Percentiles rank a stretch among this genome's conserved stretches.
These are phyloP conservation scores for Acleris laterana DNA, from an alignment of 2,888 invertebrate genomes.

Conservation along the genomic window DNA sequence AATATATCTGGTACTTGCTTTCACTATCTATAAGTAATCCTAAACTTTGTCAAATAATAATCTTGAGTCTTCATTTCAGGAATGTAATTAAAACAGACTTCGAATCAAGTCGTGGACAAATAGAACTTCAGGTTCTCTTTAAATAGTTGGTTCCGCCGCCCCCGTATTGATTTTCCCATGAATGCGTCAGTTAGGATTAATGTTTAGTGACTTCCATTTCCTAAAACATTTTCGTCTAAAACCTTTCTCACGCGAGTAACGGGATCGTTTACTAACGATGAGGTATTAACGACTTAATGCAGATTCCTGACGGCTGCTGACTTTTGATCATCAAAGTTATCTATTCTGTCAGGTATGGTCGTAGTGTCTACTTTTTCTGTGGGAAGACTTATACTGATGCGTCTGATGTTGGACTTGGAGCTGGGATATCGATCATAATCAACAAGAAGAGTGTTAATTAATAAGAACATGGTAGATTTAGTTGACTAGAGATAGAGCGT, in stretches of 20 bases:
- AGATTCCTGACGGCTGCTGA: constrained; percentile 6
- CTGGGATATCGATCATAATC: no score
- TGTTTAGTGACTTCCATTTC: constrained; percentile 28
- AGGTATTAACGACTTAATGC: constrained; percentile 13
- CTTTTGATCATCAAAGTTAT: not conserved
- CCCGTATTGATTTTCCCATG: constrained; percentile 32
- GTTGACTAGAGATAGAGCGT: no score
- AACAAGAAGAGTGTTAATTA: no score
- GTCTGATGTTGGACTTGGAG: no score
- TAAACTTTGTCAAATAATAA: not conserved
- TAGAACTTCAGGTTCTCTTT: constrained; percentile 15
- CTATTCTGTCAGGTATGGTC: not conserved
- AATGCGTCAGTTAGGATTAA: constrained; percentile 25
- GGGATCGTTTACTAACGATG: constrained; percentile 29
- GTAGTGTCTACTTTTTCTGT: not conserved
- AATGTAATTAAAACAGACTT: not conserved
- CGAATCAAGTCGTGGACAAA: not conserved
- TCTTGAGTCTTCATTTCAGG: not conserved
- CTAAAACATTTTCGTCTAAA: constrained; percentile 27
- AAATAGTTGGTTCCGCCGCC: constrained; percentile 31
- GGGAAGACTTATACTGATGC: no score
- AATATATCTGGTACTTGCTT: no score
- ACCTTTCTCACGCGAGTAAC: constrained; percentile 38
- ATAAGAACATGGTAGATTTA: no score
- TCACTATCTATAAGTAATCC: no score